Evolutionary conservation across 64 coral and sea anemone species (phyloP).

Genomic region (Stichodactyla helianthus): DNA sequence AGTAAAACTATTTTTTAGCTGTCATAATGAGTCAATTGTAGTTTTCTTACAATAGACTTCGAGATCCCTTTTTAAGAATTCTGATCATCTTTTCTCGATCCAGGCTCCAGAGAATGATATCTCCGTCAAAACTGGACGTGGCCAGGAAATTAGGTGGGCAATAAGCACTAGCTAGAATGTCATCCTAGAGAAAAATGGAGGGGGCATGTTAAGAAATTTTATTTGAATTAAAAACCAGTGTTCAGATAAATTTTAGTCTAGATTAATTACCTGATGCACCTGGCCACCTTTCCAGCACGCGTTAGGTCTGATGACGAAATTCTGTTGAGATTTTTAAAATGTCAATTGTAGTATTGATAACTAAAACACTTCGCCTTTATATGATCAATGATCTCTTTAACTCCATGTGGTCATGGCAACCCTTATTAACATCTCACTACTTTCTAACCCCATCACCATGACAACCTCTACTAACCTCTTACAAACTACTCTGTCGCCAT

Average conservation of each 20-base stretch:
- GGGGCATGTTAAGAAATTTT: not conserved
- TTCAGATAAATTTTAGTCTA: not conserved
- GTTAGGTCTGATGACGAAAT: slow-evolving; percentile 58
- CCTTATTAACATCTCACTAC: not conserved
- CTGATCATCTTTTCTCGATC: slow-evolving; percentile 86
- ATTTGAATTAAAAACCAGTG: not conserved
- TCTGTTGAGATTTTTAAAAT: slow-evolving; percentile 31
- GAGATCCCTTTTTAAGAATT: slow-evolving; percentile 82
- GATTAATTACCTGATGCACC: slow-evolving; percentile 71
- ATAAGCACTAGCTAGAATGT: slow-evolving; percentile 75
- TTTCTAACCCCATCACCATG: not conserved
- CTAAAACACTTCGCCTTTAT: no score
- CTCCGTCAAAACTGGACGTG: slow-evolving; percentile 93
- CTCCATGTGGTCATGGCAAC: no score
- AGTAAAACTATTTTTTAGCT: no score
- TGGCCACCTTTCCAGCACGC: slow-evolving; percentile 92
- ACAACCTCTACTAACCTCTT: not conserved
- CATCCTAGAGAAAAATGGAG: slow-evolving; percentile 46
- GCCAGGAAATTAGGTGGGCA: slow-evolving; percentile 88
- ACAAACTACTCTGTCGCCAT: not conserved
- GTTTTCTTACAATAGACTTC: slow-evolving; percentile 83
- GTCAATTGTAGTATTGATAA: no score
- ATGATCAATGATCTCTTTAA: no score
- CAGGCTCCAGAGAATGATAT: slow-evolving; percentile 89
- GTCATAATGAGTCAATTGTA: no score